phyloP scores from a whole-genome alignment of 2,888 invertebrate genomes.

The Clivina fossor region DNA sequence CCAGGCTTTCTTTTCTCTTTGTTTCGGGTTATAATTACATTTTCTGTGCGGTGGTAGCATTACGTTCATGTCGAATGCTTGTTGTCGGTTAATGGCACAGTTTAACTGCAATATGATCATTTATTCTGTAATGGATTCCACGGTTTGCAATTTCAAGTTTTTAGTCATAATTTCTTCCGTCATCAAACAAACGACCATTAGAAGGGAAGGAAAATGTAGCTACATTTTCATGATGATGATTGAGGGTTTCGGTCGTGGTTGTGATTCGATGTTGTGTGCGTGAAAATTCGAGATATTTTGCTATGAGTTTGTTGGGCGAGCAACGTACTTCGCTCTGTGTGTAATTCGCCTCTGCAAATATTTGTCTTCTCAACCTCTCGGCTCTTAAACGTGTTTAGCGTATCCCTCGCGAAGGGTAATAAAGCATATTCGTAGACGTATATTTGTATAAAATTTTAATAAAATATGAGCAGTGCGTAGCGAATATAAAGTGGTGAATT shows the following conservation, averaged over 20 bases:
- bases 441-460: constrained; percentile 34
- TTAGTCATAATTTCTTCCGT: no score
- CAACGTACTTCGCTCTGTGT: constrained; percentile 7
- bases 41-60: not conserved
- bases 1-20: constrained; percentile 2
- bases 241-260: not conserved
- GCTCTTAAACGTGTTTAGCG: constrained; percentile 33
- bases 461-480: constrained; percentile 32
- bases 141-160: no score
- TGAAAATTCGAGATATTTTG: no score
- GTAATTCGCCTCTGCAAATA: constrained; percentile 30
- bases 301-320: constrained; percentile 8
- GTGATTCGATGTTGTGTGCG: no score
- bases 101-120: not conserved
- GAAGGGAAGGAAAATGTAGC: not conserved
- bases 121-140: not conserved
- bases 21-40: constrained; percentile 10
- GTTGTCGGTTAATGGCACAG: no score
- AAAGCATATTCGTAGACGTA: constrained; percentile 31
- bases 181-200: not conserved
- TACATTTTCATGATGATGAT: not conserved
- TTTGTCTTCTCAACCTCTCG: constrained; percentile 28
- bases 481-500: constrained; percentile 33
- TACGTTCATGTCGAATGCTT: no score
- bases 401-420: constrained; percentile 30